Evolutionary conservation across 2,113 vertebrate species (phyloP).

Genomic region (Equus przewalskii): DNA sequence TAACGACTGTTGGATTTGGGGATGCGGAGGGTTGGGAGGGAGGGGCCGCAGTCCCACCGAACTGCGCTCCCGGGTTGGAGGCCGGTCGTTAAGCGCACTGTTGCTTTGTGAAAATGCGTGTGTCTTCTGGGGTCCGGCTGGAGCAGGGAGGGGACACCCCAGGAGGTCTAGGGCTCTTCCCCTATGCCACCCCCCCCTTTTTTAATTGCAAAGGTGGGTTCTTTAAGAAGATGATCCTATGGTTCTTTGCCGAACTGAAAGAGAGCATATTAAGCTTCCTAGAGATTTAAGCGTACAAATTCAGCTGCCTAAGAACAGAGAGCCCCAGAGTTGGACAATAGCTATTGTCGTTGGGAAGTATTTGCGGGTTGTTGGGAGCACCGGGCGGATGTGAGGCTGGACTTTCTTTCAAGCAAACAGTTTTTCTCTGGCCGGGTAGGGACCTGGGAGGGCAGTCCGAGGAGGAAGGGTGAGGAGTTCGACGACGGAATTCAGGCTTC

Average conservation of each 20-base stretch:
- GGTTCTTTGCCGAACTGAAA: constrained; percentile 60
- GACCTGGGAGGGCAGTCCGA: neutral
- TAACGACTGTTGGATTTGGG: neutral
- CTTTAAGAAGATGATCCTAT: neutral
- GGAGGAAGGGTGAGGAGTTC: neutral
- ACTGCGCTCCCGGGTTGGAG: neutral
- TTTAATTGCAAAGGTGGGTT: constrained; percentile 41
- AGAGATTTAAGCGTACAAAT: constrained; percentile 57
- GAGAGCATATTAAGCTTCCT: neutral
- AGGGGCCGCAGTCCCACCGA: neutral
- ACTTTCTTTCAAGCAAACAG: constrained; percentile 59
- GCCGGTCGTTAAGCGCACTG: constrained; percentile 38
- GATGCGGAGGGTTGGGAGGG: neutral
- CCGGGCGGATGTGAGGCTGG: neutral
- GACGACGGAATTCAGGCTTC: constrained; percentile 48
- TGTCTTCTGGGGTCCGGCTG: neutral
- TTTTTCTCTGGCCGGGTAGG: neutral
- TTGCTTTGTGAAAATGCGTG: constrained; percentile 74
- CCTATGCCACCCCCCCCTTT: neutral
- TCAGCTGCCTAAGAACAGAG: neutral
- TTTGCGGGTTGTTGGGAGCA: constrained; percentile 10
- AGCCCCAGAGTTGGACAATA: constrained; percentile 67
- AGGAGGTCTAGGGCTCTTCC: neutral
- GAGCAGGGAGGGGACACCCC: neutral
- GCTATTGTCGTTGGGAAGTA: constrained; percentile 65